phyloP scores from a whole-genome alignment of 2,113 vertebrate species.

The Anarrhichthys ocellatus region DNA sequence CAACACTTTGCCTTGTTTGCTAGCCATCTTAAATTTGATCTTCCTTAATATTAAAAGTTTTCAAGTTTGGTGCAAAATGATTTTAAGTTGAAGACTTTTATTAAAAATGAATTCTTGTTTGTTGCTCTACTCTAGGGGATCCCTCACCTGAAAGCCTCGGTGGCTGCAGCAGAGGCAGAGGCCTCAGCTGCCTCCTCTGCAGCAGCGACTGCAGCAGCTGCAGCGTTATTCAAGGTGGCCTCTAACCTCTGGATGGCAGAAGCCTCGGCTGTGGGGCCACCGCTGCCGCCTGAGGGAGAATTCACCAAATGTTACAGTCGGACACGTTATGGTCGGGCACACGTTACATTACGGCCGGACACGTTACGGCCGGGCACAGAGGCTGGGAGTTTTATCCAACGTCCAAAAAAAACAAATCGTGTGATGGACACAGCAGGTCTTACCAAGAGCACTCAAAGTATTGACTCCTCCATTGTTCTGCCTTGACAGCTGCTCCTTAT shows the following conservation, averaged over 20 bases:
- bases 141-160: slow-evolving; percentile 74
- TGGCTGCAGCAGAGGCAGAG: slow-evolving; percentile 81
- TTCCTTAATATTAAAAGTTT: too few species aligned
- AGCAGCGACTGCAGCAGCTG: slow-evolving; percentile 81
- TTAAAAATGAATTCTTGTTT: not conserved
- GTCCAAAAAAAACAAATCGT: not conserved
- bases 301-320: slow-evolving; percentile 1
- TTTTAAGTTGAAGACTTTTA: not conserved
- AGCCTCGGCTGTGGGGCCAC: slow-evolving; percentile 86
- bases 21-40: not conserved
- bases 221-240: slow-evolving; percentile 84
- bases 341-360: slow-evolving; percentile 2
- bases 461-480: slow-evolving; percentile 88
- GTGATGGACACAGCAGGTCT: slow-evolving; percentile 38
- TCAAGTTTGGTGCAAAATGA: not conserved
- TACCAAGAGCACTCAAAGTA: slow-evolving; percentile 84
- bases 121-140: not conserved
- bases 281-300: slow-evolving; percentile 83
- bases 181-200: slow-evolving; percentile 85
- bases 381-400: not conserved
- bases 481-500: slow-evolving; percentile 90
- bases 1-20: not conserved
- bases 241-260: slow-evolving; percentile 92
- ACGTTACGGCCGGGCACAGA: not conserved
- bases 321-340: not conserved